phyloP scores from a whole-genome alignment of 2,888 invertebrate genomes.

The Gisinianus flammeolus region DNA sequence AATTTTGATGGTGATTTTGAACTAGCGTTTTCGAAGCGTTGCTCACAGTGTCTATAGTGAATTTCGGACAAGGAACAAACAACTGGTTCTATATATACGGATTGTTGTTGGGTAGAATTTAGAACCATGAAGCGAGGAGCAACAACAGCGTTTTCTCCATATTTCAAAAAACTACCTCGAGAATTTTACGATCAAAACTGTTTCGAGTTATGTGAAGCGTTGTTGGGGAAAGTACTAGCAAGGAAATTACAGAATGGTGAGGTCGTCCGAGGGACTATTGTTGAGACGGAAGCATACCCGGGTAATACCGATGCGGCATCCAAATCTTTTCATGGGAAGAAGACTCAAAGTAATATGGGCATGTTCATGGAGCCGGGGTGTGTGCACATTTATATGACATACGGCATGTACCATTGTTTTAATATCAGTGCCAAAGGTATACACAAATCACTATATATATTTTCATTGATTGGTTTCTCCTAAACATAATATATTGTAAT shows the following conservation, averaged over 20 bases:
- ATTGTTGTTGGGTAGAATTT: too few species aligned
- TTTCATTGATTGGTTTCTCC: too few species aligned
- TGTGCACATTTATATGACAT: conserved; percentile 74
- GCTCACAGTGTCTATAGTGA: too few species aligned
- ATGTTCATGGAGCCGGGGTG: conserved; percentile 78
- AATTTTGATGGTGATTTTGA: too few species aligned
- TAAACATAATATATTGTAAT: not conserved
- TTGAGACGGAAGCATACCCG: conserved; percentile 73
- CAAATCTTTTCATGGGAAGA: conserved; percentile 67
- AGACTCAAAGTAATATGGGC: conserved; percentile 70
- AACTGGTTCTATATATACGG: too few species aligned
- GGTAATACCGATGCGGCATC: conserved; percentile 73
- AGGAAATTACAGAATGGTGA: conserved; percentile 65
- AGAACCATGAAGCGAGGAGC: not conserved
- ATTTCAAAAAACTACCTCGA: conserved; percentile 33
- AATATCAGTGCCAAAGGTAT: conserved; percentile 73
- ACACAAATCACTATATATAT: too few species aligned
- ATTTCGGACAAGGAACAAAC: too few species aligned
- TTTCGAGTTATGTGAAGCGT: conserved; percentile 65
- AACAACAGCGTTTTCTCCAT: not conserved
- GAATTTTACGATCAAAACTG: conserved; percentile 64
- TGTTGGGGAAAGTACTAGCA: conserved; percentile 71
- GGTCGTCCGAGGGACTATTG: conserved; percentile 69
- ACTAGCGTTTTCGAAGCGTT: too few species aligned
- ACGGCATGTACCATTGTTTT: conserved; percentile 77